These are phyloP conservation scores for Indicator maculatus DNA, from an alignment of 2,113 vertebrate genomes.

Conservation along the genomic window DNA sequence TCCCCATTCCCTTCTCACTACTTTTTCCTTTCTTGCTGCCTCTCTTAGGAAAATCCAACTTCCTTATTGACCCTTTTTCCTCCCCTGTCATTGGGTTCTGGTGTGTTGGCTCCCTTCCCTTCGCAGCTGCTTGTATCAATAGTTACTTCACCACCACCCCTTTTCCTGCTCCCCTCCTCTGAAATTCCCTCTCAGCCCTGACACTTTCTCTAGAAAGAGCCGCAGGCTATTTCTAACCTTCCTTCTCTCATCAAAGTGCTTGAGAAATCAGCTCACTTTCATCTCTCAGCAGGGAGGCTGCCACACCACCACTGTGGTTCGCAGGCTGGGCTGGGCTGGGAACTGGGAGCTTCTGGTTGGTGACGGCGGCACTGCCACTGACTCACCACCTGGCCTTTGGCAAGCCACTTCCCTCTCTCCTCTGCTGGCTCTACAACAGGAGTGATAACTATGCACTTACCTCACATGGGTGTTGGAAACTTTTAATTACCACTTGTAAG, in stretches of 20 bases:
- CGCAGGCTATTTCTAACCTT: conserved; percentile 36
- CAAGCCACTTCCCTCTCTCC: background rate
- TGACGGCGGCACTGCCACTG: background rate
- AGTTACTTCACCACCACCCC: background rate
- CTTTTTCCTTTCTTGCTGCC: background rate
- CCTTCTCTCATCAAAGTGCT: background rate
- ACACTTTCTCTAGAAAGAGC: conserved; percentile 12
- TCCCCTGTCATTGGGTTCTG: background rate
- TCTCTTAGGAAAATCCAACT: background rate
- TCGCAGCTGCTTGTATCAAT: accelerated
- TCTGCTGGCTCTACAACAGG: conserved; percentile 14
- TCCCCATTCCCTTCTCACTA: background rate
- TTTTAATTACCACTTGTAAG: conserved; percentile 7
- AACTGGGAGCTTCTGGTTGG: background rate
- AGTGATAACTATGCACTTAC: background rate
- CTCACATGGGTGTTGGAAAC: conserved; percentile 36
- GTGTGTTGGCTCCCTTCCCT: background rate
- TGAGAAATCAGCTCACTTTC: conserved; percentile 40
- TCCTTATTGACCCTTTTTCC: background rate
- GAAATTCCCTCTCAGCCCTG: background rate
- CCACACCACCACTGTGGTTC: background rate
- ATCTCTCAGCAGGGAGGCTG: background rate
- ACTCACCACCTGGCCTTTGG: background rate
- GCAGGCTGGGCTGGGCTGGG: background rate
- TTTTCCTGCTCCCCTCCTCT: background rate